These are phyloP conservation scores for Arvicanthis niloticus DNA, from an alignment of 2,113 vertebrate species.

Conservation along the genomic window DNA sequence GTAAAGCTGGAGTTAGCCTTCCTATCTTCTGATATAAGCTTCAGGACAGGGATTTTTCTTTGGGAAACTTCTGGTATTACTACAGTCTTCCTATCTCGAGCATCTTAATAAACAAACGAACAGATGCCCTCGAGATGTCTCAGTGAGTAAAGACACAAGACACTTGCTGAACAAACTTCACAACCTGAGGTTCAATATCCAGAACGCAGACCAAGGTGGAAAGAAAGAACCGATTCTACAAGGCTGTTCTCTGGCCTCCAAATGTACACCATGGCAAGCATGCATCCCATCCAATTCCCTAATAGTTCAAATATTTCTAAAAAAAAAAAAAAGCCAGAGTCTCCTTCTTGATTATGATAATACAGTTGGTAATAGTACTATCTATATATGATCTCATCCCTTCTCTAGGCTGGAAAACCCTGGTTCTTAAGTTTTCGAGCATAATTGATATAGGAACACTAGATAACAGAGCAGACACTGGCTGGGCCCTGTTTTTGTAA, in stretches of 20 bases:
- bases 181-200: not conserved
- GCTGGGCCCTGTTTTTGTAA: not conserved
- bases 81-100: not conserved
- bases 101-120: not conserved
- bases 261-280: not conserved
- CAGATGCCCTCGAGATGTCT: not conserved
- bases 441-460: not conserved
- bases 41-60: slow-evolving; percentile 30
- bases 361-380: not conserved
- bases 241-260: not conserved
- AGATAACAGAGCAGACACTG: not conserved
- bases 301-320: not conserved
- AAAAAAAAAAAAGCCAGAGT: not conserved
- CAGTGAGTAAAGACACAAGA: not conserved
- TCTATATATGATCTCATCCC: not conserved
- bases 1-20: slow-evolving; percentile 19
- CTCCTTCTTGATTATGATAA: not conserved
- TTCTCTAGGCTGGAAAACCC: slow-evolving; percentile 12
- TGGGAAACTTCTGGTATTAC: not conserved
- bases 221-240: not conserved
- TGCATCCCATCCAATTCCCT: not conserved
- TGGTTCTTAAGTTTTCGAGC: slow-evolving; percentile 27
- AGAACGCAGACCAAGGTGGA: not conserved
- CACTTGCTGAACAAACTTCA: not conserved
- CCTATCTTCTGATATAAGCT: not conserved